Base-by-base conservation (phyloP, 2,113 vertebrate genomes). In the Rhipidura dahli region DNA sequence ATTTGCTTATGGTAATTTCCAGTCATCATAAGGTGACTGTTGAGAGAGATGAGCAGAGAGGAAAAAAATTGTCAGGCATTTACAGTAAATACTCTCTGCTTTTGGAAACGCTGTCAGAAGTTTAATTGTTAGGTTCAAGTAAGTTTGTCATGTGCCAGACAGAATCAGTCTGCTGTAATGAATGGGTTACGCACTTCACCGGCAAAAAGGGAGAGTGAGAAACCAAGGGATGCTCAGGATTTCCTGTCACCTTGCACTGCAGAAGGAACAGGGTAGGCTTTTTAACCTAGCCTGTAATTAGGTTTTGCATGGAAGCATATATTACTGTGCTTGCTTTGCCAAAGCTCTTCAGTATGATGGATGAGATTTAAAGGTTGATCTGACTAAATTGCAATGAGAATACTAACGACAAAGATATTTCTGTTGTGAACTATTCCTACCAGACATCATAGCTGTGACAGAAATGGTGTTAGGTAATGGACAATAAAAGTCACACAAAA, bases 401-500 rank as follows among this genome's bases (percentile, higher is more conserved):
- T 95, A 91, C 94, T 94, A 96, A 97, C 82, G 77, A 96, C 93
- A 80, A 60, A 93, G 93, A 95, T 96, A 96, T 93, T 97, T 94
- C 73, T 95, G 61, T 65, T 87, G 97, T 95, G 97, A 60, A 83
- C 87, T 97, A 83, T 96, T 97, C 97, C 95, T 98, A 96, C 97
- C 94, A 97, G 96, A 6, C 91, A 91, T 96, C 31, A 9, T 75
- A 94, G 97, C 97, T 54, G 90, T 95, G 97, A 97, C 96, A 95
- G 97, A 97, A 98, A 96, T 10, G 93, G 91, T 49, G 31, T 96
- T 95, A 95, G 95, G 95, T 98, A 97, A 98, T 97, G 96, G 98
- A 97, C 97, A 97, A 97, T 98, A 98, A 98, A 98, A 98, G 96
- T 98, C 97, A 78, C 94, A 37, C 1, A 57, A 75, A 98, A 98